Conservation (phyloP, 2,888 invertebrate species). For the Drosophila prolongata region DNA sequence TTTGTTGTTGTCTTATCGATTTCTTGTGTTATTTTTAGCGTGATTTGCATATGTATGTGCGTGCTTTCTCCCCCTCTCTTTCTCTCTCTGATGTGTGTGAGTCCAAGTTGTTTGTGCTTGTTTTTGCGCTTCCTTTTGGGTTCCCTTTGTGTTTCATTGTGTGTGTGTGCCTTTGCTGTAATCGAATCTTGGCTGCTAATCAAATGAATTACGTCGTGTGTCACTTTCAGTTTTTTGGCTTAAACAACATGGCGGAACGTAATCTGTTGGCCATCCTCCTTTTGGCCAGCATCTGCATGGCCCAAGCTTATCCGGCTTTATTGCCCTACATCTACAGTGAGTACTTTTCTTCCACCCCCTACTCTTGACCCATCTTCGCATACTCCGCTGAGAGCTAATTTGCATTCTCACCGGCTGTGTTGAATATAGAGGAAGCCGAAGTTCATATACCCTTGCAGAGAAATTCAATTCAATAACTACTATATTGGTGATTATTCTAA, state of each 20-base stretch:
- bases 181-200: constrained; percentile 63
- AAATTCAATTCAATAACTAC: too few relatives aligned
- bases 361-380: not conserved
- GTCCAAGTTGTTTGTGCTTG: constrained; percentile 34
- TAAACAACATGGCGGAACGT: constrained; percentile 69
- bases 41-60: constrained; percentile 59
- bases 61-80: not conserved
- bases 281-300: constrained; percentile 70
- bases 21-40: constrained; percentile 78
- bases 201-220: constrained; percentile 62
- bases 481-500: too few relatives aligned
- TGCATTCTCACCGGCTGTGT: not conserved
- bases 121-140: constrained; percentile 22
- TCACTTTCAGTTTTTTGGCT: constrained; percentile 54
- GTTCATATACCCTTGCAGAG: not conserved
- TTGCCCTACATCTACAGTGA: constrained; percentile 70
- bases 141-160: constrained; percentile 10
- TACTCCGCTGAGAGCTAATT: not conserved
- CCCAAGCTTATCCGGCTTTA: constrained; percentile 80
- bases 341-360: constrained; percentile 12
- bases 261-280: constrained; percentile 73
- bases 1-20: constrained; percentile 72
- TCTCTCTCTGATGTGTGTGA: constrained; percentile 12
- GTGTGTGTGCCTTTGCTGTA: constrained; percentile 33
- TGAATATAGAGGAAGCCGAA: not conserved